A percentile compares a stretch with the other conserved stretches of the same genome.
Conservation (phyloP, 2,113 vertebrate genomes). For the Corapipo altera region DNA sequence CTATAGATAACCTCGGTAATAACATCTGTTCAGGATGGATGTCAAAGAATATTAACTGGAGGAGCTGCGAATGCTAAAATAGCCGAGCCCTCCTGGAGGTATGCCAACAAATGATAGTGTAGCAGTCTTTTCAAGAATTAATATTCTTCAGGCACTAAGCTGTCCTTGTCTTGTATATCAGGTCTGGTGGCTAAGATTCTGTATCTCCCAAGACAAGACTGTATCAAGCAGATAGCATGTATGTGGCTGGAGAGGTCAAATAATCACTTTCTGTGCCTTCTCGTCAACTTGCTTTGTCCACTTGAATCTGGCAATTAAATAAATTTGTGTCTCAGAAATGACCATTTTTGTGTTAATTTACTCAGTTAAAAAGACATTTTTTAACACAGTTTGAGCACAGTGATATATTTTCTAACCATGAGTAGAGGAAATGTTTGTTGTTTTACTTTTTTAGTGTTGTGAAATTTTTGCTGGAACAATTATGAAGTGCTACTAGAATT, state of each 20-base stretch:
- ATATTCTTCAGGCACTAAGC: slow-evolving; percentile 13
- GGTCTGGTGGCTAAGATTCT: not conserved
- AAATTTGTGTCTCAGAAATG: not conserved
- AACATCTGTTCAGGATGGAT: slow-evolving; percentile 49
- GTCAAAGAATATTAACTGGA: slow-evolving; percentile 46
- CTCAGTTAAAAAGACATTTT: not conserved
- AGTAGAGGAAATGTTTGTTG: not conserved
- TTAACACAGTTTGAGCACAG: rapidly evolving
- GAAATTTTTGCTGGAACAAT: not conserved
- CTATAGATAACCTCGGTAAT: slow-evolving; percentile 9
- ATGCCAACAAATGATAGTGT: slow-evolving; percentile 29
- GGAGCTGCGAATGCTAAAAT: slow-evolving; percentile 24
- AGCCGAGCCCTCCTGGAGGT: slow-evolving; percentile 43
- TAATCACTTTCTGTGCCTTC: not conserved
- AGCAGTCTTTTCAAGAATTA: slow-evolving; percentile 32
- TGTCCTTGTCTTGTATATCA: slow-evolving; percentile 12
- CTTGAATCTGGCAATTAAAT: not conserved
- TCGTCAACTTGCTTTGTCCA: not conserved
- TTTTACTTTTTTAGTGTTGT: too few species aligned
- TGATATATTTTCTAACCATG: not conserved
- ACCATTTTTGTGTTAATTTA: not conserved
- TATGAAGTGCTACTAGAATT: not conserved
- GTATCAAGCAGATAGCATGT: rapidly evolving
- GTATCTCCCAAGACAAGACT: not conserved
- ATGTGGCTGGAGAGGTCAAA: not conserved